phyloP scores from a whole-genome alignment of 1,140 invertebrate genomes.

The Drosophila eugracilis region DNA sequence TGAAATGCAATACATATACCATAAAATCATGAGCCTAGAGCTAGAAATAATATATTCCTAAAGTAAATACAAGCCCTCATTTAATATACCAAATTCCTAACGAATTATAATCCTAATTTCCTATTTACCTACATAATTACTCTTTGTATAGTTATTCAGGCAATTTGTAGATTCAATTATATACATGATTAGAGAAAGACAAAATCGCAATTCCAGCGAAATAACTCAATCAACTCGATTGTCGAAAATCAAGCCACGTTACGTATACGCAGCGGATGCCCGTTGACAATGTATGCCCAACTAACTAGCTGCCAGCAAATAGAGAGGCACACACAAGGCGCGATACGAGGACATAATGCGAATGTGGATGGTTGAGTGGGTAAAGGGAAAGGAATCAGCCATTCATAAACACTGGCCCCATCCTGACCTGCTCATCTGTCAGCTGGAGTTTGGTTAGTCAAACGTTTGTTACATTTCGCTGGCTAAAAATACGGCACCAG shows the following conservation, averaged over 20 bases:
- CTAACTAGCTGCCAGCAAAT: conserved; percentile 51
- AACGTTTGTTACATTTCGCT: conserved; percentile 67
- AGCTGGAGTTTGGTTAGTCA: conserved; percentile 72
- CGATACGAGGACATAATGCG: not conserved
- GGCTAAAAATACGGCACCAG: conserved; percentile 64
- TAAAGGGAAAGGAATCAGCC: conserved; percentile 32
- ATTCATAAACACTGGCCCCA: conserved; percentile 45
- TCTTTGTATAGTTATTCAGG: conserved; percentile 1
- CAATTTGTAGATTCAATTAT: conserved; percentile 42
- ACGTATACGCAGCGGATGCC: conserved; percentile 64
- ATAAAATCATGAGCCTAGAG: too few species aligned
- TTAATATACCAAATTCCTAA: not conserved
- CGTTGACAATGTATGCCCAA: conserved; percentile 34
- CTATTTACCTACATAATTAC: conserved; percentile 38
- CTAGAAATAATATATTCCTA: too few species aligned
- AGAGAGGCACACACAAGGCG: conserved; percentile 20
- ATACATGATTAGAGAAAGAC: conserved; percentile 39
- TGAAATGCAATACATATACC: too few species aligned
- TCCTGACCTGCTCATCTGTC: conserved; percentile 50
- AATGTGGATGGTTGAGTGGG: conserved; percentile 16
- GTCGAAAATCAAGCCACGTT: conserved; percentile 45
- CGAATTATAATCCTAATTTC: conserved; percentile 15
- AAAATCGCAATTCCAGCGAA: conserved; percentile 23
- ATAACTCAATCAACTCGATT: conserved; percentile 43
- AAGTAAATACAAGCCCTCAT: too few species aligned